Evolutionary conservation across 1,140 invertebrate genomes (phyloP), one percentile per base, ranked within the genome.

Genomic region (Eueides isabella): DNA sequence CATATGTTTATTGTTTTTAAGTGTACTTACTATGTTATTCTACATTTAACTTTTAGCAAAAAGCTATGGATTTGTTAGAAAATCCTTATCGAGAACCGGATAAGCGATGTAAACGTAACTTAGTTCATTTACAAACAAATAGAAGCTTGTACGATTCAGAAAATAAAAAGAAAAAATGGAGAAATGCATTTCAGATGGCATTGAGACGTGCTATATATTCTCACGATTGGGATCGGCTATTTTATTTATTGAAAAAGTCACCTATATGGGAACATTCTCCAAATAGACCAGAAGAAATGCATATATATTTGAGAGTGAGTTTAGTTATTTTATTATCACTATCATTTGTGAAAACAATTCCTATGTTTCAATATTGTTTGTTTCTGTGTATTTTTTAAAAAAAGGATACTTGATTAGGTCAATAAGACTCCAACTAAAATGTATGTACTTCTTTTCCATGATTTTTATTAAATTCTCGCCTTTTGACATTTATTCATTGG

Each of bases 221-320:
- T 0, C 90, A 92, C 48, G 74, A 90, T 74, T 92, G 90, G 90
- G 75, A 91, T 66, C 84, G 85, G 63, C 63, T 91, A 2, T 29
- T 86, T 2, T 89, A 84, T 73, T 71, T 92, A 6, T 71, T 92
- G 11, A 88, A 84, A 63, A 88, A 89, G 38, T 85, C 80, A 5
- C 84, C 87, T 5, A 80, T 85, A 30, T 87, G 82, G 82, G 81
- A 86, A 66, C 83, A 85, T 76, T 41, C 79, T 26, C 61, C 41
- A 7, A 68, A 76, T 3, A 74, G 66, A 48, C n/a, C 69, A 48
- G 69, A 75, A 73, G 80, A 84, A 65, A 11, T 83, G 48, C 72
- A 80, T 65, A 63, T 87, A 68, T 89, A 89, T 81, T 74, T 83
- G 0, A 83, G 87, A 70, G 90, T 92, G 77, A 82, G 85, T 80